phyloP scores from a whole-genome alignment of 2,113 vertebrate genomes.

The Bombycilla garrulus region DNA sequence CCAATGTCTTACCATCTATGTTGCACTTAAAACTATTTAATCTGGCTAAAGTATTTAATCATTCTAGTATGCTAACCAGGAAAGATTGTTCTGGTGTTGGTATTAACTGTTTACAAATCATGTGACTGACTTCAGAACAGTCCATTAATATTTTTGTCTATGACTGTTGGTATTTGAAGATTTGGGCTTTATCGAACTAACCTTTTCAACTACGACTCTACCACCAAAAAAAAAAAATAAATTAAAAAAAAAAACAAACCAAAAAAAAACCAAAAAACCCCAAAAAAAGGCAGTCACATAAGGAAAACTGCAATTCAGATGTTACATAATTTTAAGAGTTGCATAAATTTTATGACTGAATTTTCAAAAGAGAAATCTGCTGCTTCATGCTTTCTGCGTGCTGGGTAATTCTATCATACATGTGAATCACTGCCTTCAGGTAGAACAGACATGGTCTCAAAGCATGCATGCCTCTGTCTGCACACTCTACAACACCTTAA shows the following conservation, averaged over 20 bases:
- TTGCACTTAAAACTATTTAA: neutral
- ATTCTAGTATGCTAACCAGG: neutral
- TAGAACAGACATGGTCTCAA: neutral
- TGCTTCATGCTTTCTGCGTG: neutral
- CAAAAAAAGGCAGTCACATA: neutral
- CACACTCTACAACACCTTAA: neutral
- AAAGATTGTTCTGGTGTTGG: neutral
- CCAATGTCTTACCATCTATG: neutral
- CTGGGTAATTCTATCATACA: rapidly evolving
- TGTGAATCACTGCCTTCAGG: neutral
- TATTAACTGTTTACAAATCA: neutral
- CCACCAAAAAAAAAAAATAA: neutral
- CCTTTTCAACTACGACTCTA: neutral
- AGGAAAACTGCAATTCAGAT: neutral
- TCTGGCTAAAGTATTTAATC: neutral
- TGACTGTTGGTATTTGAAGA: neutral
- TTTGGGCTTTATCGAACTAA: neutral
- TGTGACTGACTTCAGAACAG: neutral
- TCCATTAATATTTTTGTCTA: neutral
- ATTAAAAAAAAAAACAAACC: neutral
- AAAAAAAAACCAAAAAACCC: no score
- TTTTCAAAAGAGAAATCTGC: neutral
- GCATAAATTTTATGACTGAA: neutral
- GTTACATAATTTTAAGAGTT: neutral
- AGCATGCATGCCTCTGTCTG: neutral